Conservation (phyloP, 2,113 vertebrate genomes). For the Rafetus swinhoei region DNA sequence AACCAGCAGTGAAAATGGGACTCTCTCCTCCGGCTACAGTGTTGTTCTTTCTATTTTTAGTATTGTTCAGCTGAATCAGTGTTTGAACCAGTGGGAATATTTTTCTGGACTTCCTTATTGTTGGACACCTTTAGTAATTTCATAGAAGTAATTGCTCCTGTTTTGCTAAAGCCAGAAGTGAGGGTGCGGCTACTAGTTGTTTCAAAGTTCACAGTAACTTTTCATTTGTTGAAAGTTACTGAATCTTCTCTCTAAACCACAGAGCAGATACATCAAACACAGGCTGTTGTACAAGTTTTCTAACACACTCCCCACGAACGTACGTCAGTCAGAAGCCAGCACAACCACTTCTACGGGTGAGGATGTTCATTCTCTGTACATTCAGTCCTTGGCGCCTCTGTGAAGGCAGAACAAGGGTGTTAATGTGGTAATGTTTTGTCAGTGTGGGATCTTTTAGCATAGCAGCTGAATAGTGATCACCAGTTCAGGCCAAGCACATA, state of each 20-base stretch:
- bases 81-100: neutral
- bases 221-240: rapidly evolving
- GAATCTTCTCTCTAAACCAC: neutral
- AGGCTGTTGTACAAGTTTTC: neutral
- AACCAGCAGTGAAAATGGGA: rapidly evolving
- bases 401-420: neutral
- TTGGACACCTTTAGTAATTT: neutral
- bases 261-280: neutral
- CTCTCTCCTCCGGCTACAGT: neutral
- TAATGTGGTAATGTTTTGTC: neutral
- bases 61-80: neutral
- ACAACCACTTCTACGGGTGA: neutral
- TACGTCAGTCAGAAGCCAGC: neutral
- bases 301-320: neutral
- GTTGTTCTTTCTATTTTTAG: neutral
- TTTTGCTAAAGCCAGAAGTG: neutral
- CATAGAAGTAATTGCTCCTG: neutral
- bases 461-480: neutral
- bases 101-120: neutral
- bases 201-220: neutral
- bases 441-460: neutral
- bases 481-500: rapidly evolving
- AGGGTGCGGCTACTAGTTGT: neutral
- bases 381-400: neutral
- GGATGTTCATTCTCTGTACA: neutral